These are phyloP conservation scores for Cephus sareptanus DNA, from an alignment of 2,888 invertebrate genomes.

Conservation along the genomic window DNA sequence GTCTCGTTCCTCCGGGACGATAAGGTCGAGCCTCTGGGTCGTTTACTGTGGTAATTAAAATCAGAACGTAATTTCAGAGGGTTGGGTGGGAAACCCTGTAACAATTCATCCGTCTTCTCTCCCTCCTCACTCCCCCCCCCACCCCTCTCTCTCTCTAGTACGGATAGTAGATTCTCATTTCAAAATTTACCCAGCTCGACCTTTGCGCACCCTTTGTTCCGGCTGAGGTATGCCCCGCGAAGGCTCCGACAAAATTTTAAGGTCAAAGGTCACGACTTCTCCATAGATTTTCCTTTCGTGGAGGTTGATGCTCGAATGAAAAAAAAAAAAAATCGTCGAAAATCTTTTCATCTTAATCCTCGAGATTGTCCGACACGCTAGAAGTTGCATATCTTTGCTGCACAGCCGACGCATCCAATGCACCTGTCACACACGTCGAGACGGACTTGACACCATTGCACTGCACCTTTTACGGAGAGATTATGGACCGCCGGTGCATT, in stretches of 20 bases:
- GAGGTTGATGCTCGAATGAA: background rate
- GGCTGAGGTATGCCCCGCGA: background rate
- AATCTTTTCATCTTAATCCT: background rate
- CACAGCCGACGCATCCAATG: background rate
- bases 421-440: constrained; percentile 24
- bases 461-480: constrained; percentile 49
- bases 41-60: background rate
- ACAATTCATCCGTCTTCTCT: background rate
- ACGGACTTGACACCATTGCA: constrained; percentile 51
- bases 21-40: background rate
- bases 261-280: background rate
- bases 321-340: background rate
- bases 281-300: background rate
- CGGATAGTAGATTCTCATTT: background rate
- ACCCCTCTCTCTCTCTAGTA: background rate
- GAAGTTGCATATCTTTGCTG: background rate
- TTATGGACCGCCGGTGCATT: constrained; percentile 42
- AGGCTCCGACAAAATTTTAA: background rate
- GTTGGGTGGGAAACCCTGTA: background rate
- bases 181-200: background rate
- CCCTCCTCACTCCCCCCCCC: too few species aligned
- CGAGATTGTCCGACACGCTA: background rate
- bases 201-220: background rate
- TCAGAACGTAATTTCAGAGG: background rate
- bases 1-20: background rate